Conservation (phyloP, 2,113 vertebrate species). For the Etheostoma cragini region DNA sequence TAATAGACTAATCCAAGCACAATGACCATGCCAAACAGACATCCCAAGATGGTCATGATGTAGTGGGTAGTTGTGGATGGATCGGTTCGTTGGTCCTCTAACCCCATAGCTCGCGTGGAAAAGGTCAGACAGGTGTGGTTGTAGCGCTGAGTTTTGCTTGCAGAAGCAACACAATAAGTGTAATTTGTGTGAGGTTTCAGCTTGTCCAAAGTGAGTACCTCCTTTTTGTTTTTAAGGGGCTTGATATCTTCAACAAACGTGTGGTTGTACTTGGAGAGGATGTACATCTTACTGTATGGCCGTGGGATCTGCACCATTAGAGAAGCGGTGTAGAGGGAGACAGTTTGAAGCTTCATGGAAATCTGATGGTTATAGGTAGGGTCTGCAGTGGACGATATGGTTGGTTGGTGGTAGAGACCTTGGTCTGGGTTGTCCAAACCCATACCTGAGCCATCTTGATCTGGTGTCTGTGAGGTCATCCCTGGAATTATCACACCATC, state of each 20-base stretch:
- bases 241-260: constrained; percentile 90
- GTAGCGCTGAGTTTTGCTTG: constrained; percentile 92
- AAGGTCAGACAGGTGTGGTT: constrained; percentile 97
- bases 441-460: constrained; percentile 84
- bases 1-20: constrained; percentile 97
- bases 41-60: constrained; percentile 98
- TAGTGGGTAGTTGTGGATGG: constrained; percentile 97
- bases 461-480: constrained; percentile 89
- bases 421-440: constrained; percentile 77
- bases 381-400: constrained; percentile 87
- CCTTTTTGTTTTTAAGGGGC: constrained; percentile 92
- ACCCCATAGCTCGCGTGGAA: constrained; percentile 87
- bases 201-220: constrained; percentile 88
- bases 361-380: constrained; percentile 86
- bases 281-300: constrained; percentile 97
- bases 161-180: constrained; percentile 94
- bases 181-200: constrained; percentile 94
- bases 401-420: constrained; percentile 89
- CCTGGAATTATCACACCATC: constrained; percentile 88
- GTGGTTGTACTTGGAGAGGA: constrained; percentile 94
- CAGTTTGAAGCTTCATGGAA: constrained; percentile 89
- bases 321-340: constrained; percentile 89
- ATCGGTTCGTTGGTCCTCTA: constrained; percentile 85
- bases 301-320: constrained; percentile 93
- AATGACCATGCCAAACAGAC: constrained; percentile 98